phyloP scores from a whole-genome alignment of 1,140 invertebrate genomes.

The Cydia fagiglandana region DNA sequence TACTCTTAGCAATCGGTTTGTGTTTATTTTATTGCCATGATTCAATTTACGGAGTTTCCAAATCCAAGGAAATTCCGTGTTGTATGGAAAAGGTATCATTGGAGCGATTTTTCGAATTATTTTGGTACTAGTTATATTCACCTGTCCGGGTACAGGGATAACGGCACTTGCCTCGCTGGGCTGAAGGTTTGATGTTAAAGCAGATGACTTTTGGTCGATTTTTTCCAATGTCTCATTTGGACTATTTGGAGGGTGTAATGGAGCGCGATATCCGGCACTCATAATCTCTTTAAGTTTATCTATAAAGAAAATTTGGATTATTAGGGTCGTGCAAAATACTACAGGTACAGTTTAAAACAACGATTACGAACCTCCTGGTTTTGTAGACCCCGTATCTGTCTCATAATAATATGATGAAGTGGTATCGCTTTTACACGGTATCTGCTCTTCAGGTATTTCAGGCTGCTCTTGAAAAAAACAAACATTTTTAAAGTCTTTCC shows the following conservation, averaged over 20 bases:
- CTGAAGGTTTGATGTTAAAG: neutral
- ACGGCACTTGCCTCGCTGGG: neutral
- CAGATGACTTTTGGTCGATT: neutral
- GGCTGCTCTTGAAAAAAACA: conserved; percentile 9
- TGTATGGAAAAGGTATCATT: conserved; percentile 54
- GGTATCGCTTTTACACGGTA: neutral
- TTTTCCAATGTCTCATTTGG: neutral
- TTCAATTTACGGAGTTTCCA: conserved; percentile 56
- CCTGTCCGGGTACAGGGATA: conserved; percentile 24
- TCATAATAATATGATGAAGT: conserved; percentile 15
- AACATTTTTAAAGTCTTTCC: neutral
- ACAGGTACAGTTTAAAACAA: neutral
- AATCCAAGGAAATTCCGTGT: conserved; percentile 59
- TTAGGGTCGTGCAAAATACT: neutral
- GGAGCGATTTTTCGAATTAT: conserved; percentile 56
- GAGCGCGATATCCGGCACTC: neutral
- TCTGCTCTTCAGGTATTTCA: neutral
- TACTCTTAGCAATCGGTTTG: conserved; percentile 60
- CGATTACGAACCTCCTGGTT: conserved; percentile 2
- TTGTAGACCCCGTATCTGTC: neutral
- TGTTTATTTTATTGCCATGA: conserved; percentile 41
- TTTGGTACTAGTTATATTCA: conserved; percentile 39
- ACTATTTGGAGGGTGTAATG: neutral
- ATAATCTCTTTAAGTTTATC: neutral
- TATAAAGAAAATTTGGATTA: neutral